Evolutionary conservation across 92 coral and sea anemone genomes (phyloP), one percentile per base, ranked within the genome.

Genomic region (Zoanthus solanderi): DNA sequence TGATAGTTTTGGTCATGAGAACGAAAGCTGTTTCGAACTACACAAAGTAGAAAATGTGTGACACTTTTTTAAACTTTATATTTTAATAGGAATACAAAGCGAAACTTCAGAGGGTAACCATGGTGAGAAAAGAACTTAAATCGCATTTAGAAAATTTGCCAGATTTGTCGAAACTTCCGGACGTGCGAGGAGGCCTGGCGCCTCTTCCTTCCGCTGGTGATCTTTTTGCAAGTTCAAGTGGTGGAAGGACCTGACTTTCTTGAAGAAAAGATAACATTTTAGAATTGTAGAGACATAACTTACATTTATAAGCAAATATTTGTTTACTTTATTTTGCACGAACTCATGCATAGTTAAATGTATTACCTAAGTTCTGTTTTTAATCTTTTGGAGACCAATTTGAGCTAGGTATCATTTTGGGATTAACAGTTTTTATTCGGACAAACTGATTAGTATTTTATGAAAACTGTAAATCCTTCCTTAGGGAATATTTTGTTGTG

Each of bases 121-220:
- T 95, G 78, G 99, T 97, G 45, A 76, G 99, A 78, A 96, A 97
- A 78, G 99, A 97, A 69, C 97, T 97, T 44, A 92, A 94, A 78
- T 92, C 99, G n/a, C 99, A 97, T 72, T 89, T 97, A 71, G 97
- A 93, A 86, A 97, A 97, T 84, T 91, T 97, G 7, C 99, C 99
- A 16, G 99, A 97, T 86, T 87, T 97, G 42, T 90, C 96, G 60
- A 94, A 95, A 67, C 99, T 97, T 17, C 99, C 99, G 47, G 99
- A 92, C 87, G 93, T 95, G 37, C 93, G 92, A 37, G 98, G 99
- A 42, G 98, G 99, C 31, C 87, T 97, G 60, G 96, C 99, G 2
- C 99, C 99, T 74, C 90, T 97, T n/a, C 99, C 99, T 14, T 97
- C 99, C 44, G 98, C 99, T 1, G 99, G 99, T 15, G 99, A 97